Base-by-base conservation (phyloP, 2,888 invertebrate species). In the Pycnomerus fuliginosus region DNA sequence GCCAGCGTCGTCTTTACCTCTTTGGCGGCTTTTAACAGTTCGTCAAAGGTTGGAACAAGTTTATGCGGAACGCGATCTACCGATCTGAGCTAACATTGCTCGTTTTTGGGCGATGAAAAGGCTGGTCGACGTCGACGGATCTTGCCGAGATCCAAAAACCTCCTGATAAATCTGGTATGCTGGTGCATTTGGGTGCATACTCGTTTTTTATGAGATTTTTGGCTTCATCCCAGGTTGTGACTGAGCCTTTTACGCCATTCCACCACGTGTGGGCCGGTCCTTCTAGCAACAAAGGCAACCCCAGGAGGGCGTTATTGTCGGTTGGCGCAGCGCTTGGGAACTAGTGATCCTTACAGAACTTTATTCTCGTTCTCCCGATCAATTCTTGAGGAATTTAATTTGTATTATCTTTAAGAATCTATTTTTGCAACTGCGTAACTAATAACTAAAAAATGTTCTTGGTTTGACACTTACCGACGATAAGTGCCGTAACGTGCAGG, bases 81-180 rank as follows among this genome's bases (percentile, higher is more conserved):
- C 23, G 10, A 55, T 24, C 32, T 49, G 40, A 3, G 47, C 45
- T 4, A 55, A 25, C 3, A 55, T 20, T n/a, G 47, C 46, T 10
- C 56, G 27, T 33, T 53, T 51, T 22, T 37, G 5, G 12, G 44
- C 38, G 13, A 56, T 28, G 36, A 53, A 56, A 2, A 30, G 16
- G 5, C 41, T 41, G 1, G 38, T 34, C 7, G 28, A n/a, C 2
- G 17, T 29, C 12, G 8, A 13, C 7, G 5, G 10, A 2, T 10
- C 22, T 38, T 54, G 56, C n/a, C n/a, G 23, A 12, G 38, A n/a
- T 28, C 3, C 11, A 31, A 53, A 52, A 2, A 56, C 20, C n/a
- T 49, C 30, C 10, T 31, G 13, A 31, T 52, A 55, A 3, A 55
- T 16, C 34, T 45, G 39, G 37, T 53, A 34, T n/a, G 50, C 40